Base-by-base conservation (phyloP, 1,140 invertebrate species). In the Drosophila rufa region DNA sequence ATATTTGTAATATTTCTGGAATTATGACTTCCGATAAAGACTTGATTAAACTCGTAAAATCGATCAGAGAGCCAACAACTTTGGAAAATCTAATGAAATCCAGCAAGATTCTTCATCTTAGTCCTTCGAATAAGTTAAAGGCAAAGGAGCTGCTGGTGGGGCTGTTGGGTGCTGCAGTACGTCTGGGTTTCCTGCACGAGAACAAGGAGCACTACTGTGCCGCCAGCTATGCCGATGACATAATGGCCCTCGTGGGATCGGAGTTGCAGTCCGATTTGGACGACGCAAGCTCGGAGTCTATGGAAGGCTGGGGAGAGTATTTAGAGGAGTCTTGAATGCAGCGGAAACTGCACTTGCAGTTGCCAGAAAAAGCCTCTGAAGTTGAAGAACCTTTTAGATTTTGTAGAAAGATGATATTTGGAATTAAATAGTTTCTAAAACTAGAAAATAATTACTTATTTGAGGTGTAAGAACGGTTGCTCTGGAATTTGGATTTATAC, bases 131-230 rank as follows among this genome's bases (percentile, higher is more conserved):
- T 1, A 38, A 38, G 19, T 3, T 14, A 7, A 55, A 56, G 19
- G 53, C 53, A 2, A 56, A 11, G 53, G 36, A 40, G 19, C 4
- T 56, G 19, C 36, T 56, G 11, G 12, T 14, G 25, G 9, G 3
- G 22, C 8, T 78, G 1, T 15, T 78, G 9, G 22, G 15, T 2
- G 42, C 48, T 6, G 74, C 43, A 4, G 27, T 71, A 11, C 22
- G 25, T 3, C 30, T 66, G 4, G 77, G 75, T 1, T 60, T 38
- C 5, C 14, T 78, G 1, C n/a, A 57, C 15, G 56, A 78, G 19
- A 36, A 56, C 27, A 76, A 76, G 2, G n/a, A 19, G 0, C 42
- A 66, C 14, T 78, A 78, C 17, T 73, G 15, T 14, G 36, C 43
- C 11, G 15, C 51, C 2, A 50, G 43, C 3, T 64, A 70, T 55